Conservation (phyloP, 2,888 invertebrate genomes). For the Tinea pellionella region DNA sequence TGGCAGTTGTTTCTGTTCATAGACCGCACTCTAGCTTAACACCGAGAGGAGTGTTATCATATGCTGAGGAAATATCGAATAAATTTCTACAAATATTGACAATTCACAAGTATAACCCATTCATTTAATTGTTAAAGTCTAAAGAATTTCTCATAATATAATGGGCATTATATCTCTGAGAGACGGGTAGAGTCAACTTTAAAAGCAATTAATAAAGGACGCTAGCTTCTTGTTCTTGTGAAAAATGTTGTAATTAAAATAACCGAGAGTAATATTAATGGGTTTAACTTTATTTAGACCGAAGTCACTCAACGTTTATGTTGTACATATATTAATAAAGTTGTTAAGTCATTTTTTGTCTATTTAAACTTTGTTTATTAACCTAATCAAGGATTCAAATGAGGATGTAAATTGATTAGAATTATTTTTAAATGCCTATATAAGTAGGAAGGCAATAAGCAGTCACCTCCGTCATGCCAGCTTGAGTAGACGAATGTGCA, state of each 20-base stretch:
- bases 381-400: too few species aligned
- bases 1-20: too few species aligned
- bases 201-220: constrained; percentile 9
- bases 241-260: constrained; percentile 5
- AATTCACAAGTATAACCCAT: neutral
- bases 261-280: constrained; percentile 9
- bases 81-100: too few species aligned
- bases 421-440: too few species aligned
- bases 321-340: neutral
- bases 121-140: neutral
- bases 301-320: constrained; percentile 1
- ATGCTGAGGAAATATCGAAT: too few species aligned
- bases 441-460: too few species aligned
- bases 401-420: too few species aligned
- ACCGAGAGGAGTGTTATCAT: too few species aligned
- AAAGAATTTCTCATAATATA: neutral
- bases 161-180: neutral
- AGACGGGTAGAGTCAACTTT: constrained; percentile 8
- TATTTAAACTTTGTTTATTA: neutral
- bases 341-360: neutral
- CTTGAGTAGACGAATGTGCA: too few species aligned
- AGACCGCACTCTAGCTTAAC: too few species aligned
- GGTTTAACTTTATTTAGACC: constrained; percentile 5
- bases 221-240: constrained; percentile 7
- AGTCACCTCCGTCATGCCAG: too few species aligned